A percentile compares a stretch with the other conserved stretches of the same genome.
These are phyloP conservation scores for Anoplophora glabripennis DNA, from an alignment of 1,140 invertebrate species.

Conservation along the genomic window DNA sequence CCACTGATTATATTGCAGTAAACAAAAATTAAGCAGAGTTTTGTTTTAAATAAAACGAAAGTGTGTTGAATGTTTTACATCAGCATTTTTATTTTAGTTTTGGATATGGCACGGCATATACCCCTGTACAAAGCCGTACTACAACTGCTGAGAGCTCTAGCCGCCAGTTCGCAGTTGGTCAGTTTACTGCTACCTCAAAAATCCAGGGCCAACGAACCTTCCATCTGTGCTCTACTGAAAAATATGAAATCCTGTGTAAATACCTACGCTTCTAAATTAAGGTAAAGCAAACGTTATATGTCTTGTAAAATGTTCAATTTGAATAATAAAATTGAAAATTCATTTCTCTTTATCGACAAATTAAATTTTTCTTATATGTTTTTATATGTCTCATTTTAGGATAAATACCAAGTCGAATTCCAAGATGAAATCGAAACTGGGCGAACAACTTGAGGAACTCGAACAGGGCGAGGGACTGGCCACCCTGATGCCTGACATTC, in stretches of 20 bases:
- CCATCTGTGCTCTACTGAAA: conserved; percentile 67
- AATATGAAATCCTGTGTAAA: conserved; percentile 91
- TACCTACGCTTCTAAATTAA: conserved; percentile 80
- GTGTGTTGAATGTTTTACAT: not conserved
- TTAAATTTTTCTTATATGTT: too few relatives aligned
- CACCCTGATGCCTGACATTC: conserved; percentile 83
- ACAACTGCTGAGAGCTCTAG: conserved; percentile 76
- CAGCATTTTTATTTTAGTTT: conserved; percentile 54
- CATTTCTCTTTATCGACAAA: too few relatives aligned
- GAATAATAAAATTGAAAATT: too few relatives aligned
- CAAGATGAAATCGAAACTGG: conserved; percentile 44
- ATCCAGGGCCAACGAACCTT: conserved; percentile 48
- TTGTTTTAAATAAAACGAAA: conserved; percentile 13
- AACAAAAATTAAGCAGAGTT: too few relatives aligned
- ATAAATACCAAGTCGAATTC: conserved; percentile 37
- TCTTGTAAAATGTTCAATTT: too few relatives aligned
- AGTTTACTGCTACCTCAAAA: conserved; percentile 63
- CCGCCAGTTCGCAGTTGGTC: conserved; percentile 65
- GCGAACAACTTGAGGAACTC: conserved; percentile 61
- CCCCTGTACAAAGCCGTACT: conserved; percentile 84
- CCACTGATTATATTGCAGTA: too few relatives aligned
- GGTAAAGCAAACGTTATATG: too few relatives aligned
- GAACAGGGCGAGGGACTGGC: conserved; percentile 86
- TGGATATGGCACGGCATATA: conserved; percentile 93
- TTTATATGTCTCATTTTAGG: conserved; percentile 11